These are phyloP conservation scores for Paradoxurus hermaphroditus DNA, from an alignment of 2,113 vertebrate genomes.

Conservation along the genomic window DNA sequence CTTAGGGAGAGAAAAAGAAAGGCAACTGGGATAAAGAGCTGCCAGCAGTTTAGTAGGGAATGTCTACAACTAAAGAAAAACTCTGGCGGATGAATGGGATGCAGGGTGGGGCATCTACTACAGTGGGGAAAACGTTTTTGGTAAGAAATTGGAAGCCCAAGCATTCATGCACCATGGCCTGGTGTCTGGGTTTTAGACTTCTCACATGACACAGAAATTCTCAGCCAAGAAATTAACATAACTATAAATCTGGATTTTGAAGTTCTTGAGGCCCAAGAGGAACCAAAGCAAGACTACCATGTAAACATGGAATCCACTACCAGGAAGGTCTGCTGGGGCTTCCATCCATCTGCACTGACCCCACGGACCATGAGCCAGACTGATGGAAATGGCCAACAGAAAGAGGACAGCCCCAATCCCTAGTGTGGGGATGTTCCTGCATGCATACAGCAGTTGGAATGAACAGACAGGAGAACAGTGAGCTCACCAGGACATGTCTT, in stretches of 20 bases:
- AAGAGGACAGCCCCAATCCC: background rate
- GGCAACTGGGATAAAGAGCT: background rate
- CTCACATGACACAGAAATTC: background rate
- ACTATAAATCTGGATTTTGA: background rate
- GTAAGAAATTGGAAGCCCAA: background rate
- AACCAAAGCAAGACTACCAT: background rate
- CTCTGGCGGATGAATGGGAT: background rate
- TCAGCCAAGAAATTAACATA: background rate
- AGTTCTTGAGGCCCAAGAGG: background rate
- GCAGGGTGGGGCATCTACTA: too few species aligned
- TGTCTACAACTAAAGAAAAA: background rate
- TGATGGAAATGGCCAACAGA: background rate
- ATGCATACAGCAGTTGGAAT: background rate
- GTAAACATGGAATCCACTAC: background rate
- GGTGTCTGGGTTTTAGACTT: background rate
- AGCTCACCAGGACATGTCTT: background rate
- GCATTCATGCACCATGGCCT: background rate
- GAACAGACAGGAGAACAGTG: background rate
- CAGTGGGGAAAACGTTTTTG: accelerated
- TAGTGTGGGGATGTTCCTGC: accelerated
- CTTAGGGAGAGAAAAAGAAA: background rate
- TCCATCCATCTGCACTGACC: background rate
- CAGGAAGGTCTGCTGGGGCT: background rate
- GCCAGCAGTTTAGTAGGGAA: background rate
- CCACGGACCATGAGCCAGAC: background rate